phyloP scores from a whole-genome alignment of 37 sponge, comb jelly and placozoan genomes.

The Beroe forskalii region DNA sequence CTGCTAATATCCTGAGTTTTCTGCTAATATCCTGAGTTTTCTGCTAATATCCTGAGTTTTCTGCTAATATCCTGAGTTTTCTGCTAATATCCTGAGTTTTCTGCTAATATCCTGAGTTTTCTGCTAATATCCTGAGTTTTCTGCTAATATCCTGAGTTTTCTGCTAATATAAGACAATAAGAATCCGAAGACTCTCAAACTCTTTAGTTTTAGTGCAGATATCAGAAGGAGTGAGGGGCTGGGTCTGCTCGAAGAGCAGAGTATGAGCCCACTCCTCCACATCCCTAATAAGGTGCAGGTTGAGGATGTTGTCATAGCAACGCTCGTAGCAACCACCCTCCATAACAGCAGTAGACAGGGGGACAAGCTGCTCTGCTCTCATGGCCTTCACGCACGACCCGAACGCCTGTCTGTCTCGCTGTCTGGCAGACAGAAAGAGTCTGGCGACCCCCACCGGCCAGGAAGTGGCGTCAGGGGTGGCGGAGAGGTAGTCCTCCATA shows the following conservation, averaged over 20 bases:
- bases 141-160: too few relatives aligned
- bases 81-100: too few relatives aligned
- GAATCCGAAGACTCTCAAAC: too few relatives aligned
- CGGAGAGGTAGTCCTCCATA: conserved; percentile 1
- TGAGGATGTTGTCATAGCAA: conserved; percentile 35
- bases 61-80: too few relatives aligned
- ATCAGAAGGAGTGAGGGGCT: neutral
- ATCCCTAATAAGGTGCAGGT: conserved; percentile 29
- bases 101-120: too few relatives aligned
- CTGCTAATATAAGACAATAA: too few relatives aligned
- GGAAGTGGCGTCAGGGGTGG: conserved; percentile 15
- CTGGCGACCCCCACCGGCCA: conserved; percentile 52
- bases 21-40: too few relatives aligned
- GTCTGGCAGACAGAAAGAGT: neutral
- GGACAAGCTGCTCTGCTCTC: conserved; percentile 14
- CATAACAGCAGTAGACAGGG: conserved; percentile 31
- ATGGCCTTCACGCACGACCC: neutral
- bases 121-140: too few relatives aligned
- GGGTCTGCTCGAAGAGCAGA: conserved; percentile 12
- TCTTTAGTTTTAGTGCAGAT: neutral
- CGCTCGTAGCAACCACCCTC: conserved; percentile 61
- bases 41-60: too few relatives aligned
- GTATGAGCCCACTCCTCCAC: conserved; percentile 53
- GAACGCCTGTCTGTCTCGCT: neutral
- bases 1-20: too few relatives aligned